A percentile compares a stretch with the other conserved stretches of the same genome.
Conservation (phyloP, 2,113 vertebrate species). For the Psittacula cyanocephala region DNA sequence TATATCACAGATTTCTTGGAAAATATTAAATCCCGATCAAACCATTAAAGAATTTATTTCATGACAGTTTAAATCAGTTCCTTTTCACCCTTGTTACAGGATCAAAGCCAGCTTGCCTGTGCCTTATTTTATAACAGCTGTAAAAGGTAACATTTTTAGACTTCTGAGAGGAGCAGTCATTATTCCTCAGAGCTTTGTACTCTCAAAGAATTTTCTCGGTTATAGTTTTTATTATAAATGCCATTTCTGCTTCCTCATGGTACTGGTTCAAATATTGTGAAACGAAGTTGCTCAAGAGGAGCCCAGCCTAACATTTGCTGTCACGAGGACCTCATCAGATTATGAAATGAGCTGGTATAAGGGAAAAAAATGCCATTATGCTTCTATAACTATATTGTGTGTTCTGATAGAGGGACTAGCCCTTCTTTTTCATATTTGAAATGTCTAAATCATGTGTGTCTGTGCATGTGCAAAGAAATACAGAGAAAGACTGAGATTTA, state of each 20-base stretch:
- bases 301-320: neutral
- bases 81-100: neutral
- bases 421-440: neutral
- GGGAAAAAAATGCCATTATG: neutral
- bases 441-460: neutral
- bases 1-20: neutral
- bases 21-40: neutral
- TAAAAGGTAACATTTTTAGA: constrained; percentile 1
- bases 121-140: constrained; percentile 4
- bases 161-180: neutral
- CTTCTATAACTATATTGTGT: neutral
- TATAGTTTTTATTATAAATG: neutral
- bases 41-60: neutral
- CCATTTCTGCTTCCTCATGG: neutral
- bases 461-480: neutral
- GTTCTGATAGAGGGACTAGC: neutral
- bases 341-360: neutral
- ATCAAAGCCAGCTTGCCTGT: neutral
- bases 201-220: neutral
- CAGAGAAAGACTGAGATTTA: neutral
- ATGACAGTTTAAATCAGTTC: neutral
- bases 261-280: neutral
- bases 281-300: neutral
- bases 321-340: neutral
- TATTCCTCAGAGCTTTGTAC: constrained; percentile 1